phyloP scores from a whole-genome alignment of 2,888 invertebrate species.

The Chelonus formosanus region DNA sequence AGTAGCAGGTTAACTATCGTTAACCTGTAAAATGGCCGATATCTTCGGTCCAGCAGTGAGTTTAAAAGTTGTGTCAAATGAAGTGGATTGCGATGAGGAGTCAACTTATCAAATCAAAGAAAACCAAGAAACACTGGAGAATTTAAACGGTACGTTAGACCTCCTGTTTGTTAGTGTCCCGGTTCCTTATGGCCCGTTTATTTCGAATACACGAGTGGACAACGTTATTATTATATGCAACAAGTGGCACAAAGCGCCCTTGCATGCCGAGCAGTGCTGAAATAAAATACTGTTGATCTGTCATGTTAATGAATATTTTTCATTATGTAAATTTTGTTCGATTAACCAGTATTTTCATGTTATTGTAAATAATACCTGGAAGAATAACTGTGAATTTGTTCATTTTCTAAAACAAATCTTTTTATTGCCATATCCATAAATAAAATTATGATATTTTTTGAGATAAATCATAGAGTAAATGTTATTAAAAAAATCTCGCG shows the following conservation, averaged over 20 bases:
- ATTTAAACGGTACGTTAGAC: slow-evolving; percentile 22
- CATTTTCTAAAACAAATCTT: too few relatives aligned
- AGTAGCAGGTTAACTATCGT: slow-evolving; percentile 44
- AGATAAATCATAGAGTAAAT: too few relatives aligned
- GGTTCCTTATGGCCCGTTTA: slow-evolving; percentile 35
- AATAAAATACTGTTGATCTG: slow-evolving; percentile 15
- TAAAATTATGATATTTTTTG: too few relatives aligned
- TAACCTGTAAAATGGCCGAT: slow-evolving; percentile 56
- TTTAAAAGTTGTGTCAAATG: slow-evolving; percentile 50
- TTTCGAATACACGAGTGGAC: slow-evolving; percentile 43
- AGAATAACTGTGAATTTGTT: too few relatives aligned
- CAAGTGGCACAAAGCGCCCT: slow-evolving; percentile 55
- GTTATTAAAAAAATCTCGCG: too few relatives aligned
- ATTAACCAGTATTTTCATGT: too few relatives aligned
- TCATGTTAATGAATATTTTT: slow-evolving; percentile 37
- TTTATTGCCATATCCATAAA: too few relatives aligned
- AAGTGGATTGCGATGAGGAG: slow-evolving; percentile 43
- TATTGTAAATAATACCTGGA: too few relatives aligned
- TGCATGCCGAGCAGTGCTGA: slow-evolving; percentile 44
- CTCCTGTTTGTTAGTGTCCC: not conserved
- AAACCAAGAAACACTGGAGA: not conserved
- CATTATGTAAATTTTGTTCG: too few relatives aligned
- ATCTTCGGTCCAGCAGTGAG: slow-evolving; percentile 49
- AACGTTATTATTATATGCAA: slow-evolving; percentile 48
- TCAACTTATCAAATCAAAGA: slow-evolving; percentile 21